Evolutionary conservation across 2,888 invertebrate genomes (phyloP), one percentile per base, ranked within the genome.

Genomic region (Lottia scabra): DNA sequence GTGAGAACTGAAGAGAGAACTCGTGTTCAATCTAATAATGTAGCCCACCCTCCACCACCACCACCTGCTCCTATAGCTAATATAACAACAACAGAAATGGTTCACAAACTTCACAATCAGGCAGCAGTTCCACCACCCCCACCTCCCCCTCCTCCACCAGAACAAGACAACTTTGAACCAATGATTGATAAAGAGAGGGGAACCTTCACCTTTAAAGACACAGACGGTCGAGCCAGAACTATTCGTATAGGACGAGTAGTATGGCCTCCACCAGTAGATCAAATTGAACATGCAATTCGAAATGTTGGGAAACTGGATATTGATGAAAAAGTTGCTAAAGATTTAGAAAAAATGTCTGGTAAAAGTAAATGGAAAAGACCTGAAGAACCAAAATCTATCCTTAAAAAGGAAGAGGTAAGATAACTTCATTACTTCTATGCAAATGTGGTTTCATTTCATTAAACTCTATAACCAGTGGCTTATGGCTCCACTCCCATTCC

Each of bases 181-280:
- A 65, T 74, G 56, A 81, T 79, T 67, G 81, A 85, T 71, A 74
- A 76, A 62, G 83, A 84, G 16, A 79, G 77, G 44, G 84, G 83
- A 26, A 85, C 81, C 27, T 85, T 82, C 65, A 84, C 83, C 46
- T 93, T 66, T 93, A 93, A 81, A 71, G 96, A 86, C 75, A 79
- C 80, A 48, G 96, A 96, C 84, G 96, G 97, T 0, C 91, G 97
- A 38, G 97, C 97, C 0, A 96, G 97, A 87, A 98, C 97, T 0
- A 97, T 98, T 0, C 92, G 97, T 44, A 97, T 98, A 70, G 98
- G 87, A 6, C 81, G 83, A 63, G 86, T 88, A 10, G 82, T 91
- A 76, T 98, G 98, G 98, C 98, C 98, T 10, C 97, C 97, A 15
- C 93, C 94, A 10, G 94, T 95, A 72, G 90, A 90, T n/a, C 88